A percentile compares a stretch with the other conserved stretches of the same genome.
These are phyloP conservation scores for Ameiurus melas DNA, from an alignment of 2,113 vertebrate genomes.

Conservation along the genomic window DNA sequence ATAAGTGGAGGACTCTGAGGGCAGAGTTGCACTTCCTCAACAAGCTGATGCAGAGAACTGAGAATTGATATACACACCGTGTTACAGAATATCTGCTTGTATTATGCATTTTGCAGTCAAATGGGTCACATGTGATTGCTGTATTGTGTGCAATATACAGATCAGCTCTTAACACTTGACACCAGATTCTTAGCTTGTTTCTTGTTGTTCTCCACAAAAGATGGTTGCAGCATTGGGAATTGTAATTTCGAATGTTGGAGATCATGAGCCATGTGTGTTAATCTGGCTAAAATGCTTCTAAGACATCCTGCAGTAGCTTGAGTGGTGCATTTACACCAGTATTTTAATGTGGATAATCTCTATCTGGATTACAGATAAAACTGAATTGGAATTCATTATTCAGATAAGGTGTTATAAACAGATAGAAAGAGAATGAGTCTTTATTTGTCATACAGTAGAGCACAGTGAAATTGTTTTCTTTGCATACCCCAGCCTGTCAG, in stretches of 20 bases:
- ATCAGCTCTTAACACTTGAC: constrained; percentile 3
- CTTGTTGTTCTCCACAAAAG: not conserved
- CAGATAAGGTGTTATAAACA: not conserved
- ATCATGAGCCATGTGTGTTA: not conserved
- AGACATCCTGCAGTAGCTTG: not conserved
- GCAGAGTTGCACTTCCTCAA: constrained; percentile 46
- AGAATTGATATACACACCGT: constrained; percentile 51
- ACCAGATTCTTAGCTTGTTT: not conserved
- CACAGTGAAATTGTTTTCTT: too few relatives aligned
- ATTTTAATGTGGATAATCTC: not conserved
- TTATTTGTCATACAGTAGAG: too few relatives aligned
- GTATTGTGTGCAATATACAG: not conserved
- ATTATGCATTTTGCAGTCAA: not conserved
- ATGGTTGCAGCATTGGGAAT: not conserved
- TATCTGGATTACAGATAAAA: not conserved
- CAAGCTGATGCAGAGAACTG: constrained; percentile 58
- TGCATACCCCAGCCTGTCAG: too few relatives aligned
- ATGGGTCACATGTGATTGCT: not conserved
- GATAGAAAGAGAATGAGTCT: not conserved
- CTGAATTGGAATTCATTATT: not conserved
- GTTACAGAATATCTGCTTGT: constrained; percentile 11
- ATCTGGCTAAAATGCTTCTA: not conserved
- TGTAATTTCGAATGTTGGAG: not conserved
- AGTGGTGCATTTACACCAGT: not conserved
- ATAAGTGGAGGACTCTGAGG: not conserved